phyloP scores from a whole-genome alignment of 1,140 invertebrate species.

The Globodera rostochiensis region DNA sequence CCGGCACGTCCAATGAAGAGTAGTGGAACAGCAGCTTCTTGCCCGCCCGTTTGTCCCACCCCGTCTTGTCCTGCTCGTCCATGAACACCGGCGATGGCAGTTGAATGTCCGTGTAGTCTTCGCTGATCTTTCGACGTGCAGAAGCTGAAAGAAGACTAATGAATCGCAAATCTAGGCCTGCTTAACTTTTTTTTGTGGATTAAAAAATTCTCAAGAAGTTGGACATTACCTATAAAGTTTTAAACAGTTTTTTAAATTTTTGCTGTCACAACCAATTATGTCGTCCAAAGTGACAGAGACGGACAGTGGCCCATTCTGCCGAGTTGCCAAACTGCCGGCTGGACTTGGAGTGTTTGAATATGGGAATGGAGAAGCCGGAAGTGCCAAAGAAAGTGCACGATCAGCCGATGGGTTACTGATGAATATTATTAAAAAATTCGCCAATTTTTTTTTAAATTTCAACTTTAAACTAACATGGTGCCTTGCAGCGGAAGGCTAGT shows the following conservation, averaged over 20 bases:
- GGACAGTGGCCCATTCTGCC: not conserved
- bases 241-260: not conserved
- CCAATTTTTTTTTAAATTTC: not conserved
- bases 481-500: too few species aligned
- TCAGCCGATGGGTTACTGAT: not conserved
- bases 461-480: not conserved
- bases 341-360: not conserved
- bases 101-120: conserved; percentile 28
- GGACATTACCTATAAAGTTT: not conserved
- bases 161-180: too few species aligned
- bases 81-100: conserved; percentile 30
- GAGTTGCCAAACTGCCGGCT: conserved; percentile 1
- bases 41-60: conserved; percentile 22
- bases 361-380: not conserved
- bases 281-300: conserved; percentile 23
- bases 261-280: conserved; percentile 14
- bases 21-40: conserved; percentile 21
- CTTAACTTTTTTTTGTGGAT: too few species aligned
- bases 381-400: not conserved
- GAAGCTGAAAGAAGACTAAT: conserved; percentile 4
- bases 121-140: conserved; percentile 30
- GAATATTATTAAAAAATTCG: not conserved
- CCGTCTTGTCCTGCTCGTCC: conserved; percentile 22
- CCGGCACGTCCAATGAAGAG: conserved; percentile 21
- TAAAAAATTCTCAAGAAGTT: not conserved